Evolutionary conservation across 2,113 vertebrate species (phyloP), one percentile per base, ranked within the genome.

Genomic region (Ceyx cyanopectus): DNA sequence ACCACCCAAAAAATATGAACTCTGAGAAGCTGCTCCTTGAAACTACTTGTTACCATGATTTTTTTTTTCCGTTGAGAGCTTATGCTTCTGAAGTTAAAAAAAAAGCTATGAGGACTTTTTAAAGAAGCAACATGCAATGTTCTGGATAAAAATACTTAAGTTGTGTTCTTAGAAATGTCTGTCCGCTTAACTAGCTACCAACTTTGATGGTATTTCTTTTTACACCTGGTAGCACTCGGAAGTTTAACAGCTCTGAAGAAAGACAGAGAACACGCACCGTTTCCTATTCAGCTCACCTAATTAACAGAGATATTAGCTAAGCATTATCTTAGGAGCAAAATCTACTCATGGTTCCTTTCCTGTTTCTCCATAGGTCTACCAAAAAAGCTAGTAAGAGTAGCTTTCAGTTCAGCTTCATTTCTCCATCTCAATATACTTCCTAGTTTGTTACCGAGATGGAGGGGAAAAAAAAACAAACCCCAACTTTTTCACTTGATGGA

Each of bases 231-330:
- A 70, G 29, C 34, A 37, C 5, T 65, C 26, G 14, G 10, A 90
- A 75, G 22, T 67, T 70, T 23, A 78, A 53, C 30, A 70, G 53
- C 22, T 78, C 14, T 70, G 15, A 4, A 70, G 15, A 46, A 56
- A 58, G n/a, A 37, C 3, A 27, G 24, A 18, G 40, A 5, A 7
- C 9, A 3, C 1, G 8, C 12, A 14, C 12, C 10, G 14, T n/a
- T 67, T 67, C 65, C 69, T 53, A 34, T 30, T 78, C 34, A 65
- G 40, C 41, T 48, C n/a, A 46, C n/a, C 23, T 41, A 84, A 87
- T 84, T 81, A 89, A 72, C 1, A 19, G 29, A 45, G 40, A 34
- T 60, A 41, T 8, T 70, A 93, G 29, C 12, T n/a, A 92, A 46
- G 17, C 43, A 51, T 40, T 77, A 80, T 34, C 46, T 54, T 27